Conservation (phyloP, 2,797 vertebrate species). For the Acanthopagrus latus region DNA sequence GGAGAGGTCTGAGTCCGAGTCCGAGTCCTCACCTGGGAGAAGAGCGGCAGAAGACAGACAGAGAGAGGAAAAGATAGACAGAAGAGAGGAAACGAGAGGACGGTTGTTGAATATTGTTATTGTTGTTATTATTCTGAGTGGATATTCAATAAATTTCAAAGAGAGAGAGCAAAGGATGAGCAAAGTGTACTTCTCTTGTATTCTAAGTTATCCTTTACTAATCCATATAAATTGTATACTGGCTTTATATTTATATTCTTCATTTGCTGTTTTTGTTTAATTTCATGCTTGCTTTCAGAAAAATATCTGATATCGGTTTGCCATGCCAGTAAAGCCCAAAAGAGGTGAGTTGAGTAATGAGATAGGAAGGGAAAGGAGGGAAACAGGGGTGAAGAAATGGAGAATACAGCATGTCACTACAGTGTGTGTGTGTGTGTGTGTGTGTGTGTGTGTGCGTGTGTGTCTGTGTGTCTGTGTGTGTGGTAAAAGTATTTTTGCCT, state of each 20-base stretch:
- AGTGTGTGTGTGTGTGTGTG: neutral
- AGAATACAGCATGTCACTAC: neutral
- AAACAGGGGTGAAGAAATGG: neutral
- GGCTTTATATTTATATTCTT: too few species aligned
- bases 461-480: too few species aligned
- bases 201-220: too few species aligned
- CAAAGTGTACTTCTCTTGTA: too few species aligned
- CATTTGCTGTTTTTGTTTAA: too few species aligned
- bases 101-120: neutral
- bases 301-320: too few species aligned
- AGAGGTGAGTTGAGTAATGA: neutral
- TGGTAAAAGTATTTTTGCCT: slow-evolving; percentile 9
- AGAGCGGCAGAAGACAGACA: neutral
- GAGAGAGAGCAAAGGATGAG: neutral
- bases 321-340: too few species aligned
- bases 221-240: too few species aligned
- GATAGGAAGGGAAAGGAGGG: neutral
- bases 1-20: slow-evolving; percentile 97
- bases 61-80: neutral
- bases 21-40: slow-evolving; percentile 92
- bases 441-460: too few species aligned
- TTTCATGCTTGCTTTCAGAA: too few species aligned
- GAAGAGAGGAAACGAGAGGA: neutral
- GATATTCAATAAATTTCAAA: neutral
- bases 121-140: slow-evolving; percentile 2